These are phyloP conservation scores for Priapulus caudatus DNA, from an alignment of 2,888 invertebrate genomes.

Conservation along the genomic window DNA sequence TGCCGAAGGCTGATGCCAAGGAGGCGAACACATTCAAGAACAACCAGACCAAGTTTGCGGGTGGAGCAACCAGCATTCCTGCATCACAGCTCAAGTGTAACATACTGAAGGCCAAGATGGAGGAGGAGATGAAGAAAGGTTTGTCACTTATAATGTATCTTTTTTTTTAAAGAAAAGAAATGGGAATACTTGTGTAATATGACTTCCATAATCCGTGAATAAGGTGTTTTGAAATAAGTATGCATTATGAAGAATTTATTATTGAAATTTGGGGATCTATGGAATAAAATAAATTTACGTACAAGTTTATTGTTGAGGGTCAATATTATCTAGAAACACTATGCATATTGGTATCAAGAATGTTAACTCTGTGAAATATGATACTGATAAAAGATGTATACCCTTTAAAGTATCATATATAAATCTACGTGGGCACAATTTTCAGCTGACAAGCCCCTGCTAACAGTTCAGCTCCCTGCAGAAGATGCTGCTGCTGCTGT, in stretches of 20 bases:
- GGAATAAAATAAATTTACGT: background rate
- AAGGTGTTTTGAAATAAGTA: background rate
- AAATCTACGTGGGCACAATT: no score
- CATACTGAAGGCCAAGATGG: conserved; percentile 69
- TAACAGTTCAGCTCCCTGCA: no score
- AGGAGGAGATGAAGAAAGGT: conserved; percentile 48
- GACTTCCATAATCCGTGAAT: background rate
- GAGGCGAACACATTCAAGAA: conserved; percentile 40
- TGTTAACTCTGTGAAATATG: no score
- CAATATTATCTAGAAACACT: no score
- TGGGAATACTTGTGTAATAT: background rate
- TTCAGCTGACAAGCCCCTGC: no score
- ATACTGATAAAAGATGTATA: no score
- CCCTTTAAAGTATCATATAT: background rate
- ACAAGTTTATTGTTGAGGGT: no score
- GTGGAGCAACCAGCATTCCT: conserved; percentile 52
- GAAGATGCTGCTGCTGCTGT: no score
- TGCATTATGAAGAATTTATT: background rate
- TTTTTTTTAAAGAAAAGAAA: background rate
- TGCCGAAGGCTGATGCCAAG: conserved; percentile 22
- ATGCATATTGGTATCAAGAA: no score
- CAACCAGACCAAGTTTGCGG: conserved; percentile 40
- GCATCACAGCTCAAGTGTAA: conserved; percentile 87
- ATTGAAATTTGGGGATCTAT: background rate
- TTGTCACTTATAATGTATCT: conserved; percentile 8